Evolutionary conservation across 2,113 vertebrate genomes (phyloP).

Genomic region (Sitta europaea): DNA sequence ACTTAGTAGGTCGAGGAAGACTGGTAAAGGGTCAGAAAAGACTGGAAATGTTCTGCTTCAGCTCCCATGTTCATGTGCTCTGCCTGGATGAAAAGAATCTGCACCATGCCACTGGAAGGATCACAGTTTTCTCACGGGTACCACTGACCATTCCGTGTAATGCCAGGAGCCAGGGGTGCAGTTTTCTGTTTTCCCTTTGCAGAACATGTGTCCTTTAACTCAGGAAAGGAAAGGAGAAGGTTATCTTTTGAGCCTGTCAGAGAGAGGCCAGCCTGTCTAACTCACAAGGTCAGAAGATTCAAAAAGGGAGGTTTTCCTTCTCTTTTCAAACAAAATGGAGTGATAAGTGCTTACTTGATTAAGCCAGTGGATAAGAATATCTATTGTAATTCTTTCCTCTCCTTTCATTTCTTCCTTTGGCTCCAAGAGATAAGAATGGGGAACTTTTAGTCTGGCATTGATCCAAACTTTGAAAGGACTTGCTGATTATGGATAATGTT

Average conservation of each 20-base stretch:
- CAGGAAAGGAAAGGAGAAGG: neutral
- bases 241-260: neutral
- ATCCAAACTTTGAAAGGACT: neutral
- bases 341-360: constrained; percentile 16
- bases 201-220: neutral
- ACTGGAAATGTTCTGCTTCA: neutral
- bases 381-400: neutral
- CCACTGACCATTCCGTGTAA: neutral
- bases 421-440: neutral
- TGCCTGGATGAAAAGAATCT: neutral
- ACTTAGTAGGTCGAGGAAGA: rapidly evolving
- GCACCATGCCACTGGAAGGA: neutral
- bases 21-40: neutral
- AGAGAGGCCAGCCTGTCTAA: neutral
- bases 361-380: neutral
- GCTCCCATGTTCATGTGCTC: neutral
- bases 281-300: neutral
- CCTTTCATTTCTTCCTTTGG: neutral
- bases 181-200: neutral
- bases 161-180: neutral
- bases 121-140: neutral
- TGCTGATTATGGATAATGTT: neutral
- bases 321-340: neutral
- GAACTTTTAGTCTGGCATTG: neutral
- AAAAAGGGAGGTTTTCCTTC: neutral